Evolutionary conservation across 1,140 invertebrate genomes (phyloP).

Genomic region (Drosophila willistoni): DNA sequence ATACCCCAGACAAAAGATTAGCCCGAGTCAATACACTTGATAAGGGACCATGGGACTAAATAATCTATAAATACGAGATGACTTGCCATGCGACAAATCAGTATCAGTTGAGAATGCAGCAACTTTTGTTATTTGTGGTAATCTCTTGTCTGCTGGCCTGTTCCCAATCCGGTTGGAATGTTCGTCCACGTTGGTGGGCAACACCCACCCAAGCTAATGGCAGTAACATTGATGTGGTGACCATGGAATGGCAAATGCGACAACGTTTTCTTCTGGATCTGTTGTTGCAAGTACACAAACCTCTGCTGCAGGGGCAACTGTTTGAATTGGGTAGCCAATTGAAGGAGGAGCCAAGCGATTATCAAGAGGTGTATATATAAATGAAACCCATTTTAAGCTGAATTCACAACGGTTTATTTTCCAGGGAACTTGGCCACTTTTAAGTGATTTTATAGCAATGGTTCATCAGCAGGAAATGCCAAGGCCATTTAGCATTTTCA

Average conservation of each 20-base stretch:
- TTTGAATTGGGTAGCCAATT: conserved; percentile 81
- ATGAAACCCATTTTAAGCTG: no score
- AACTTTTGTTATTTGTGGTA: conserved; percentile 10
- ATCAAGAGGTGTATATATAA: conserved; percentile 34
- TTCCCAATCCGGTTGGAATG: conserved; percentile 16
- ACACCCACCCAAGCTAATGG: background rate
- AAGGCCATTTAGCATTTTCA: conserved; percentile 47
- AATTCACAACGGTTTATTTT: background rate
- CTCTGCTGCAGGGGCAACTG: conserved; percentile 54
- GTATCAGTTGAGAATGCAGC: conserved; percentile 41
- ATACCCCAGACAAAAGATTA: no score
- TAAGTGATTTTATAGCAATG: conserved; percentile 51
- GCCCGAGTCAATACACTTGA: no score
- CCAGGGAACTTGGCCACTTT: conserved; percentile 40
- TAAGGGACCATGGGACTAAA: background rate
- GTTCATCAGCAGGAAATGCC: conserved; percentile 84
- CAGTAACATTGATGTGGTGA: background rate
- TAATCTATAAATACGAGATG: conserved; percentile 1
- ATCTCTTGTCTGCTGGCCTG: conserved; percentile 24
- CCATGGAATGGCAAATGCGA: conserved; percentile 26
- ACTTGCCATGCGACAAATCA: background rate
- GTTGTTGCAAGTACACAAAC: conserved; percentile 74
- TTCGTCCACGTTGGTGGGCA: conserved; percentile 18
- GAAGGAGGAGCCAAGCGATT: conserved; percentile 45
- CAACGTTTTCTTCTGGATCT: conserved; percentile 63